Evolutionary conservation across 1,140 invertebrate species (phyloP).

Genomic region (Aphaenogaster floridana): DNA sequence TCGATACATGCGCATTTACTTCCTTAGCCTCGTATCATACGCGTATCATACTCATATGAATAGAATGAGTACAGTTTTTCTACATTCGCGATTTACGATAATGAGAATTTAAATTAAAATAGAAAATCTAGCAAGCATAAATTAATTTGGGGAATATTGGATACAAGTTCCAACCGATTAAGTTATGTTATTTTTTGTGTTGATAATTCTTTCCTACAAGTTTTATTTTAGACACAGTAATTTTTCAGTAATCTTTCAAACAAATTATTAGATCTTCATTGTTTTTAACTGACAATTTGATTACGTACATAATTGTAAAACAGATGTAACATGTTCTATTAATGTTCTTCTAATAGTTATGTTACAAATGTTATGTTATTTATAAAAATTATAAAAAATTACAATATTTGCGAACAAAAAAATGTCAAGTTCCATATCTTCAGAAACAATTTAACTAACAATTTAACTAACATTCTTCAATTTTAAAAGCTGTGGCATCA

Average conservation of each 20-base stretch:
- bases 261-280: neutral
- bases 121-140: neutral
- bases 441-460: neutral
- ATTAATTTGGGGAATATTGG: neutral
- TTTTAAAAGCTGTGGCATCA: neutral
- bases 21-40: neutral
- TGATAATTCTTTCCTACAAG: neutral
- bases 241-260: neutral
- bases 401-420: neutral
- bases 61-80: neutral
- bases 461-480: neutral
- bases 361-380: neutral
- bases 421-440: neutral
- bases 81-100: neutral
- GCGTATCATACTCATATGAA: neutral
- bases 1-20: slow-evolving; percentile 39
- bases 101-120: neutral
- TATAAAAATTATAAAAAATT: neutral
- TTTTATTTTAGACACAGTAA: neutral
- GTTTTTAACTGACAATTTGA: neutral
- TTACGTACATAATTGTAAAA: neutral
- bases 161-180: neutral
- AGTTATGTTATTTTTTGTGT: neutral
- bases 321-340: neutral
- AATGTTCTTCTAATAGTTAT: no score